Evolutionary conservation across 1,140 invertebrate species (phyloP).

Genomic region (Drosophila teissieri): DNA sequence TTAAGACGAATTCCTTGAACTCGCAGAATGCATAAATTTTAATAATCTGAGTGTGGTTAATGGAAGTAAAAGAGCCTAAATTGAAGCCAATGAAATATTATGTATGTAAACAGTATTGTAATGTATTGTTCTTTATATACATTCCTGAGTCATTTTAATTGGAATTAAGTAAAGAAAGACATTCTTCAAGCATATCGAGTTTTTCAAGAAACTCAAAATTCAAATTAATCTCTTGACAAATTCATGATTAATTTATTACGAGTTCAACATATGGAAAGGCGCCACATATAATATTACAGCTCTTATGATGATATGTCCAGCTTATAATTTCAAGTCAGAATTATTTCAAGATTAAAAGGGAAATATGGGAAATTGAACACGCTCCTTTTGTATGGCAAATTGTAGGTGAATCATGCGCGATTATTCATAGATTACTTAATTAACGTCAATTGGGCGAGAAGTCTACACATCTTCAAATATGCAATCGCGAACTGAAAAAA

Average conservation of each 20-base stretch:
- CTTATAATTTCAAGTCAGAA: constrained; percentile 1
- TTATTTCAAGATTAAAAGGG: constrained; percentile 15
- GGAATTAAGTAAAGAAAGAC: neutral
- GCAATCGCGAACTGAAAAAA: constrained; percentile 21
- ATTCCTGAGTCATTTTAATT: neutral
- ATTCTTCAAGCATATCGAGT: no score
- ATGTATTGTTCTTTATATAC: neutral
- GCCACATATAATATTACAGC: neutral
- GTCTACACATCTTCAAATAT: constrained; percentile 16
- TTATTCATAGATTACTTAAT: constrained; percentile 53
- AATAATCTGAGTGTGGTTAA: constrained; percentile 6
- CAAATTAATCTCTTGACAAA: neutral
- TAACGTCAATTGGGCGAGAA: constrained; percentile 38
- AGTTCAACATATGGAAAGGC: neutral
- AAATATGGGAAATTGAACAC: constrained; percentile 6
- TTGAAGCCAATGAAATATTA: constrained; percentile 19
- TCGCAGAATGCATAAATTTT: constrained; percentile 33
- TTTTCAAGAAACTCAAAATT: neutral
- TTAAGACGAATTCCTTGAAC: neutral
- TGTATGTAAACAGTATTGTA: neutral
- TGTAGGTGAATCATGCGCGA: constrained; percentile 34
- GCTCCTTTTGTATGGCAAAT: constrained; percentile 4
- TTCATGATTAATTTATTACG: neutral
- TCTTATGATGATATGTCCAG: neutral
- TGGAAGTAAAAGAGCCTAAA: constrained; percentile 9